Evolutionary conservation across 2,797 vertebrate genomes (phyloP).

Genomic region (Natrix natrix): DNA sequence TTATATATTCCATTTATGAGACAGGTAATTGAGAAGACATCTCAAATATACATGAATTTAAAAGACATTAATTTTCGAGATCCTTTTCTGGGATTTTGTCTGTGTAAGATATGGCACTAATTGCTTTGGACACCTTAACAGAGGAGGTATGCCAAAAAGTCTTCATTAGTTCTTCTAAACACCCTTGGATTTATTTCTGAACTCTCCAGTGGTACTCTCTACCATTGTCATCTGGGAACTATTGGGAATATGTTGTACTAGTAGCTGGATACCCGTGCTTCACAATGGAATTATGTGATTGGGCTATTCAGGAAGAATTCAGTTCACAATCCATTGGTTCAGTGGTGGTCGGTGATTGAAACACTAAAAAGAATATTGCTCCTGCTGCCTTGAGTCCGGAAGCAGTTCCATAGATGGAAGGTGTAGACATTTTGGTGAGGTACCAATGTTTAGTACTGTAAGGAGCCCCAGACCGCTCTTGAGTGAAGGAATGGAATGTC

Average conservation of each 20-base stretch:
- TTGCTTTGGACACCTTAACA: background rate
- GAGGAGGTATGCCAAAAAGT: background rate
- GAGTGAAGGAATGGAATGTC: too few species aligned
- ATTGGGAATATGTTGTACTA: background rate
- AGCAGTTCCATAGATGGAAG: too few species aligned
- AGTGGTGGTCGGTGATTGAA: too few species aligned
- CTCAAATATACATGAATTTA: background rate
- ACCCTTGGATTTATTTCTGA: background rate
- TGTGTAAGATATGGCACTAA: background rate
- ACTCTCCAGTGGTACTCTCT: background rate
- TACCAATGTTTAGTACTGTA: too few species aligned
- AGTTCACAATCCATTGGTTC: too few species aligned
- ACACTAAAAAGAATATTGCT: too few species aligned
- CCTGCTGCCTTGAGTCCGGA: too few species aligned
- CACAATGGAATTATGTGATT: too few species aligned
- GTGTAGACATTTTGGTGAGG: too few species aligned
- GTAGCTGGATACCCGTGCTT: too few species aligned
- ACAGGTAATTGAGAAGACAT: background rate
- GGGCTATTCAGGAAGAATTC: too few species aligned
- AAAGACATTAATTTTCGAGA: background rate
- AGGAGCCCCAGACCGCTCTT: too few species aligned
- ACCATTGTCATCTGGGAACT: background rate
- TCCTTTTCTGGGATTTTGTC: background rate
- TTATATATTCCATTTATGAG: background rate
- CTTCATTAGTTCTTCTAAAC: background rate